Conservation (phyloP, 2,888 invertebrate species). For the Agelastica alni region DNA sequence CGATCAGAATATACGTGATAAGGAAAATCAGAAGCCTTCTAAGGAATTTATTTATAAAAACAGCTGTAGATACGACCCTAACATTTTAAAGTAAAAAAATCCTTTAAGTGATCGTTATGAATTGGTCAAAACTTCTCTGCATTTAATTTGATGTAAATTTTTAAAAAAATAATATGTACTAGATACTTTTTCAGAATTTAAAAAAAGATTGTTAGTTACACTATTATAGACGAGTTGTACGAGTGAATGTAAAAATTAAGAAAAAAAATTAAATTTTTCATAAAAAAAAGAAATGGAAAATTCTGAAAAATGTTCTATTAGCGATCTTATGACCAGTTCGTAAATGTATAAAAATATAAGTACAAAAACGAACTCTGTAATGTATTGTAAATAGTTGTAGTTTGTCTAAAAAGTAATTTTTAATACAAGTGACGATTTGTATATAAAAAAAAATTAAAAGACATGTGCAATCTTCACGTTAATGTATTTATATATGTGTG, state of each 20-base stretch:
- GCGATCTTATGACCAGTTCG: constrained; percentile 46
- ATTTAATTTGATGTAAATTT: constrained; percentile 41
- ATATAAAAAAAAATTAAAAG: constrained; percentile 46
- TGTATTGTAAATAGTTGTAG: constrained; percentile 56
- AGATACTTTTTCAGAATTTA: constrained; percentile 19
- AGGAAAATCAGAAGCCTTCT: constrained; percentile 48
- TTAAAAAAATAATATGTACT: constrained; percentile 36
- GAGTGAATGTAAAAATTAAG: no score
- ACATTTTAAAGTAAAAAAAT: constrained; percentile 35
- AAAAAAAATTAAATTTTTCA: no score
- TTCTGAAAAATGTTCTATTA: constrained; percentile 13
- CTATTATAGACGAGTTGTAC: no score
- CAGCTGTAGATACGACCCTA: constrained; percentile 45
- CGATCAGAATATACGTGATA: constrained; percentile 94
- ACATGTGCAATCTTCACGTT: constrained; percentile 51
- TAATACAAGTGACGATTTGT: constrained; percentile 50
- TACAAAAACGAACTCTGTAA: constrained; percentile 55
- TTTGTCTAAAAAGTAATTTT: constrained; percentile 51
- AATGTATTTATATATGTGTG: constrained; percentile 40
- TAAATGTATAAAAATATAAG: constrained; percentile 51
- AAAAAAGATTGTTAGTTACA: no score
- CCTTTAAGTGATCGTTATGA: constrained; percentile 44
- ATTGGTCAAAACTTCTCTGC: constrained; percentile 44
- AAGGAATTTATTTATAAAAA: constrained; percentile 45
- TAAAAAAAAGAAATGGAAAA: no score